Base-by-base conservation (phyloP, 2,888 invertebrate genomes). In the Colletes collaris region DNA sequence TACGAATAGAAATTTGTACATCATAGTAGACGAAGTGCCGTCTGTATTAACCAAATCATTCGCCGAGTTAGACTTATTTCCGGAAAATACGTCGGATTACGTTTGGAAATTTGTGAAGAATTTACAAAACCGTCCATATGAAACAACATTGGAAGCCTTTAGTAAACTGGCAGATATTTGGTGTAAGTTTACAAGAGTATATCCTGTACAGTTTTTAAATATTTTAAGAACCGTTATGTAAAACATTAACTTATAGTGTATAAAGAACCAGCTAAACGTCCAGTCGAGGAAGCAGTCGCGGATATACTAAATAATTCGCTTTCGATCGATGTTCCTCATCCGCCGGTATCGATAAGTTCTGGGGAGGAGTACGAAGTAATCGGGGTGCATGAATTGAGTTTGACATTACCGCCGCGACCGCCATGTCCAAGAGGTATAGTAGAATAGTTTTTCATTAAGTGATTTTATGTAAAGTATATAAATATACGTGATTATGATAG, bases 21-120 rank as follows among this genome's bases (percentile, higher is more conserved):
- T 97, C 16, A 95, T 98, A 2, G 94, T 96, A 1, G 96, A 96
- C 76, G 94, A 95, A 16, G 94, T 94, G 76, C 93, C 93, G 0
- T 95, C 96, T 84, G 97, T 96, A 40, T 92, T 98, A 81, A 96
- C 96, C 85, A 96, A 95, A 90, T 98, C 98, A 0, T 98, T 99
- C 91, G 97, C 97, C 4, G 97, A 98, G 87, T 93, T 98, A 81
- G 96, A 98, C 90, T 95, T 99, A 77, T 97, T 97, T 90, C 95
- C 95, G 19, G 96, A 97, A 87, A 95, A 95, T 67, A 94, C 95
- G 0, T 94, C 95, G 0, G 95, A 95, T 89, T 95, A 95, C 49
- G 95, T 96, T 0, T 96, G 96, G 96, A 94, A 94, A 78, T 94
- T 95, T 86, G 93, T 95, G 35, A 94, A 93, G 85, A 95, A 94